phyloP scores from a whole-genome alignment of 1,140 invertebrate species.

The Sarcophaga bullata region DNA sequence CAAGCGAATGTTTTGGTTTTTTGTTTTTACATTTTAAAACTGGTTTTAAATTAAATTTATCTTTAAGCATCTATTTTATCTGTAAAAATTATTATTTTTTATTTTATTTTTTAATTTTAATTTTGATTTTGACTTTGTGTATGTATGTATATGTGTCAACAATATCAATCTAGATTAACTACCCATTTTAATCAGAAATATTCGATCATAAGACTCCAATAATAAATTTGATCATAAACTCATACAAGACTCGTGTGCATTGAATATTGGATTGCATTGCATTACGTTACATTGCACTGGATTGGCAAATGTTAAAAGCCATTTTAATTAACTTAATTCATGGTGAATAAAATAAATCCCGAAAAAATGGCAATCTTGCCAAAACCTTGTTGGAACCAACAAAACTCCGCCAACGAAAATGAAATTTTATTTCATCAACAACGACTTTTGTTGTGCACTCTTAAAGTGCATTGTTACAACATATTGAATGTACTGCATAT shows the following conservation, averaged over 20 bases:
- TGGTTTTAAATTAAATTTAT: background rate
- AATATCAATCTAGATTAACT: constrained; percentile 24
- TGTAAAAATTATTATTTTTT: background rate
- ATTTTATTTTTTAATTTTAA: background rate
- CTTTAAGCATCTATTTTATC: background rate
- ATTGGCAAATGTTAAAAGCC: background rate
- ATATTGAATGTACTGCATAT: too few species aligned
- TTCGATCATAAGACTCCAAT: constrained; percentile 6
- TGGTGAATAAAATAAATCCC: constrained; percentile 13
- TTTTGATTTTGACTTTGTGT: background rate
- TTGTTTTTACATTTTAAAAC: background rate
- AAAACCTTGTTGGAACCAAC: too few species aligned
- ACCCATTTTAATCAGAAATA: background rate
- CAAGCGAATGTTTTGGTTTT: too few species aligned
- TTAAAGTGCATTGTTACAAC: too few species aligned
- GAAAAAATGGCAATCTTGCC: background rate
- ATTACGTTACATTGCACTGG: background rate
- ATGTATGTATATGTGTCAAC: background rate
- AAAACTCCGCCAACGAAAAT: too few species aligned
- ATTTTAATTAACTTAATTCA: constrained; percentile 23
- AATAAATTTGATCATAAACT: background rate
- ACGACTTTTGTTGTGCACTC: too few species aligned
- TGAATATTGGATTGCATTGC: background rate
- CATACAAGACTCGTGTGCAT: background rate
- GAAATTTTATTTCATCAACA: too few species aligned